Evolutionary conservation across 30 jellyfish, hydroid and myxozoan genomes (phyloP).

Genomic region (Pelagia noctiluca): DNA sequence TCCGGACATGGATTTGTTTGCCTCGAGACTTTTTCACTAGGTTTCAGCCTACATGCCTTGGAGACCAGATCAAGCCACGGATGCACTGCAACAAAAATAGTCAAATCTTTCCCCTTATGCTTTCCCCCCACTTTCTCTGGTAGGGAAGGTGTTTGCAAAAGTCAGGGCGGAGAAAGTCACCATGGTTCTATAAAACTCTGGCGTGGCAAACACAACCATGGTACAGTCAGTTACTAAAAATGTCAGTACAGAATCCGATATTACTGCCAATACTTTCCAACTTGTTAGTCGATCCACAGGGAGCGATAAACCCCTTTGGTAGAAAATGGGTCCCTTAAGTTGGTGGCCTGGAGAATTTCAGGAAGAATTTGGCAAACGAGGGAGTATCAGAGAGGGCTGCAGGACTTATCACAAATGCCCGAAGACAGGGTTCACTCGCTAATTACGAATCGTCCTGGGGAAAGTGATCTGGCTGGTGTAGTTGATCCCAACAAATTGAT

Average conservation of each 20-base stretch:
- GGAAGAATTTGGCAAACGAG: conserved; percentile 19
- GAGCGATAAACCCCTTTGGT: not conserved
- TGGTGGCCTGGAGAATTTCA: conserved; percentile 56
- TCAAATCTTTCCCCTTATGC: conserved; percentile 31
- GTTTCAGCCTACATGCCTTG: conserved; percentile 45
- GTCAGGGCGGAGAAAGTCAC: not conserved
- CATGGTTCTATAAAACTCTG: conserved; percentile 34
- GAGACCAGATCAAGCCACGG: conserved; percentile 35
- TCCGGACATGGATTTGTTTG: conserved; percentile 51
- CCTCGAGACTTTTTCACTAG: conserved; percentile 51
- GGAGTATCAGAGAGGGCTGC: conserved; percentile 48
- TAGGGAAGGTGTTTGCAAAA: conserved; percentile 21
- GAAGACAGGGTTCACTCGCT: conserved; percentile 32
- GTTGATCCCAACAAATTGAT: conserved; percentile 40
- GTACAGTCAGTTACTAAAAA: conserved; percentile 2
- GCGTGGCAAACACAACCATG: conserved; percentile 51
- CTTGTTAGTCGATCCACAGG: not conserved
- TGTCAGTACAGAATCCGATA: not conserved
- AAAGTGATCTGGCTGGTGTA: conserved; percentile 62
- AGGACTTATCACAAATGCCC: conserved; percentile 14
- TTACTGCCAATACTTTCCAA: not conserved
- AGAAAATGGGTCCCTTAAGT: not conserved
- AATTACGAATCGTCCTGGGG: conserved; percentile 58
- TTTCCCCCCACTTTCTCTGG: conserved; percentile 45
- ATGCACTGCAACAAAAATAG: conserved; percentile 53